Percentiles rank a stretch among this genome's conserved stretches.
Conservation (phyloP, 2,888 invertebrate genomes). For the Ornithoptera priamus region DNA sequence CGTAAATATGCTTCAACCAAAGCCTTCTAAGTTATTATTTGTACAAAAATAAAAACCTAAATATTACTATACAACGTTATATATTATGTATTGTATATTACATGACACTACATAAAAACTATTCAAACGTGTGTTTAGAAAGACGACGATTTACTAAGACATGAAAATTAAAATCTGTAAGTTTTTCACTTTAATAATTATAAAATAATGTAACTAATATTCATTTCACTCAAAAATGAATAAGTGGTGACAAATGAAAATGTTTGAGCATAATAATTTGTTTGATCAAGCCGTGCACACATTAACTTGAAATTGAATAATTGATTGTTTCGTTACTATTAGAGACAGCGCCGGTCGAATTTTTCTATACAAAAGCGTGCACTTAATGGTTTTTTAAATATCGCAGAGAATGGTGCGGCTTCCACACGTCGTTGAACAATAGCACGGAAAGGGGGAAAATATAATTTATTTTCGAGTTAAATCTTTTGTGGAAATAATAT, state of each 20-base stretch:
- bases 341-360: constrained; percentile 40
- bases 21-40: background rate
- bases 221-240: too few relatives aligned
- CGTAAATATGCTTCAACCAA: constrained; percentile 42
- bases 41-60: background rate
- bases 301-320: constrained; percentile 13
- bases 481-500: constrained; percentile 82
- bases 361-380: constrained; percentile 69
- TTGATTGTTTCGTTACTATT: constrained; percentile 28
- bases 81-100: too few relatives aligned
- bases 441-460: constrained; percentile 70
- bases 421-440: constrained; percentile 77
- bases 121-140: too few relatives aligned
- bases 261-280: background rate
- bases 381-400: constrained; percentile 80
- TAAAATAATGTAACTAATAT: too few relatives aligned
- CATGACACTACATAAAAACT: too few relatives aligned
- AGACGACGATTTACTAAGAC: too few relatives aligned
- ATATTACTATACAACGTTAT: background rate
- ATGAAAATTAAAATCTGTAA: too few relatives aligned
- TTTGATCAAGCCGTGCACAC: background rate
- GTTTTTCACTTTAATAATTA: too few relatives aligned
- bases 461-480: constrained; percentile 81
- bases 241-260: background rate
- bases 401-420: constrained; percentile 65